A percentile compares a stretch with the other conserved stretches of the same genome.
These are phyloP conservation scores for Astyanax mexicanus DNA, from an alignment of 2,797 vertebrate species.

Conservation along the genomic window DNA sequence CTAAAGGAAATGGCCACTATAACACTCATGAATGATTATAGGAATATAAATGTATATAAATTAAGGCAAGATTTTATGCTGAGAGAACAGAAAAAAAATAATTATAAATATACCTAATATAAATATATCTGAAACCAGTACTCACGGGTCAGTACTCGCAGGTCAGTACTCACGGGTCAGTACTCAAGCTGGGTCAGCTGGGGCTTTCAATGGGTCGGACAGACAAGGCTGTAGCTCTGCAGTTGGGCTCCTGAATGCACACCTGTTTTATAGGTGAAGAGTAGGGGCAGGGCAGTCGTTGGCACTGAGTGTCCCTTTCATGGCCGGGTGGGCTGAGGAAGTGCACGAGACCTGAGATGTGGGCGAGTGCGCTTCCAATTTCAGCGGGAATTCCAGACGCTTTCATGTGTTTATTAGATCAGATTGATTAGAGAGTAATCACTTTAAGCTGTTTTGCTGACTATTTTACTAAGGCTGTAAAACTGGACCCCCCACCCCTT, in stretches of 20 bases:
- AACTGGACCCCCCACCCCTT: background rate
- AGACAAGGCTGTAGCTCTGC: background rate
- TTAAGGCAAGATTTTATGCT: too few species aligned
- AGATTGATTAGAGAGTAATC: background rate
- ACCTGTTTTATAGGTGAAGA: background rate
- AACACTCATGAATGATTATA: background rate
- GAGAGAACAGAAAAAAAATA: too few species aligned
- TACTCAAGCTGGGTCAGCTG: background rate
- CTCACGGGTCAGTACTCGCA: too few species aligned
- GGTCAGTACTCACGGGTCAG: background rate
- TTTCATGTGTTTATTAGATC: background rate
- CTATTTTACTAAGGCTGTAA: background rate
- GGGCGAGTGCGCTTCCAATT: background rate
- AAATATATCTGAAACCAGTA: background rate
- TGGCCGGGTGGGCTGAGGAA: background rate
- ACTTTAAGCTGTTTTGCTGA: background rate
- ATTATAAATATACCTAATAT: too few species aligned
- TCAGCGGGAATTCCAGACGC: background rate
- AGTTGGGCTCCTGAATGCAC: background rate
- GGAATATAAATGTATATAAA: too few species aligned
- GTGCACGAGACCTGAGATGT: background rate
- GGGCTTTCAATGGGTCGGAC: background rate
- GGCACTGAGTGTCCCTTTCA: background rate
- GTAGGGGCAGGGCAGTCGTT: background rate
- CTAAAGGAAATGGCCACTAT: background rate